phyloP scores from a whole-genome alignment of 2,888 invertebrate species.

The Cephonodes hylas region DNA sequence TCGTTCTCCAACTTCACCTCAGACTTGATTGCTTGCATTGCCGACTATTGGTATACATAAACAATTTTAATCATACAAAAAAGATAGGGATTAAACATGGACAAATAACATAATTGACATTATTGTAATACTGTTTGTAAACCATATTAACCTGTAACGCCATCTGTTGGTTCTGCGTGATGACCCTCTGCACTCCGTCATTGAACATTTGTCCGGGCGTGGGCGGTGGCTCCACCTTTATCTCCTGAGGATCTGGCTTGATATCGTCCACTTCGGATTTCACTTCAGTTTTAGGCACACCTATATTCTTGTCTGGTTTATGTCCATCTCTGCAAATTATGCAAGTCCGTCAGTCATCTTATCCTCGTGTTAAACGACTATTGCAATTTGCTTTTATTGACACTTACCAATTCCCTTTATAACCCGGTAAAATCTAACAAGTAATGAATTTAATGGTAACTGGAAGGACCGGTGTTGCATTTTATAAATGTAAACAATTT shows the following conservation, averaged over 20 bases:
- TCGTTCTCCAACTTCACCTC: conserved; percentile 67
- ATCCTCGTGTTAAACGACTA: not conserved
- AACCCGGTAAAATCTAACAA: too few relatives aligned
- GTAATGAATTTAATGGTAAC: too few relatives aligned
- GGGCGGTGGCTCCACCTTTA: conserved; percentile 44
- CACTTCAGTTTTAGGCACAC: conserved; percentile 50
- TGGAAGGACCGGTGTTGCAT: too few relatives aligned
- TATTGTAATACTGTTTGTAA: not conserved
- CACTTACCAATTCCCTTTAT: too few relatives aligned
- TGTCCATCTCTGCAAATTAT: conserved; percentile 67
- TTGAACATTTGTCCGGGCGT: conserved; percentile 49
- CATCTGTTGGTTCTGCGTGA: conserved; percentile 62
- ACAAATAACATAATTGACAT: conserved; percentile 12
- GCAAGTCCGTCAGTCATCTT: not conserved
- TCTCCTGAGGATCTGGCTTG: conserved; percentile 51
- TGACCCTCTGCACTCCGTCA: conserved; percentile 58
- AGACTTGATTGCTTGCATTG: conserved; percentile 68
- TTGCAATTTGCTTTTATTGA: too few relatives aligned
- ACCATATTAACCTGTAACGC: conserved; percentile 52
- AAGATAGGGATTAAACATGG: too few relatives aligned
- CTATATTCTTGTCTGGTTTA: conserved; percentile 67
- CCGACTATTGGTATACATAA: conserved; percentile 38
- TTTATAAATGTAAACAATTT: too few relatives aligned
- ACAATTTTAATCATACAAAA: conserved; percentile 11
- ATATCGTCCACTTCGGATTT: conserved; percentile 54